phyloP scores from a whole-genome alignment of 2,797 vertebrate species.

The Scolopax bukidnonensis region DNA sequence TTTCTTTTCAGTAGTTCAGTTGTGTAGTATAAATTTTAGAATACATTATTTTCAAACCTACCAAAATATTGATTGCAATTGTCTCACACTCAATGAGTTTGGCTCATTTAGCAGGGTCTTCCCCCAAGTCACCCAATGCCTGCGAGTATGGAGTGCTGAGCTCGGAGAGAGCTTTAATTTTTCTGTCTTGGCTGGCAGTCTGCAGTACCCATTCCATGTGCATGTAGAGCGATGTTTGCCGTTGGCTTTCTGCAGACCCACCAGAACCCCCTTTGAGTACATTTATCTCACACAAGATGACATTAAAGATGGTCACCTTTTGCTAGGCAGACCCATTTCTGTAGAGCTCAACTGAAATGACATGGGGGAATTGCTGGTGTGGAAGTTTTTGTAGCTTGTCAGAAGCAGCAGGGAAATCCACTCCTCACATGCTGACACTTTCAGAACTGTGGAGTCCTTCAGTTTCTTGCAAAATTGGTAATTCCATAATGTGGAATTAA shows the following conservation, averaged over 20 bases:
- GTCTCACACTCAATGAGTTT: not conserved
- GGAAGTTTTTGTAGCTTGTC: not conserved
- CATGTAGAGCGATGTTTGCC: not conserved
- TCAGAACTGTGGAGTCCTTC: not conserved
- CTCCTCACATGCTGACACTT: not conserved
- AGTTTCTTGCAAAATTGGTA: not conserved
- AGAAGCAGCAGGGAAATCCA: not conserved
- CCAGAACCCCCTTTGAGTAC: not conserved
- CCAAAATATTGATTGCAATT: not conserved
- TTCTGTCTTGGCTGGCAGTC: not conserved
- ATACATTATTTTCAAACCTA: not conserved
- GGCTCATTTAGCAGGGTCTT: not conserved
- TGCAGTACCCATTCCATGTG: rapidly evolving
- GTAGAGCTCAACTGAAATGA: not conserved
- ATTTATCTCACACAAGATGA: not conserved
- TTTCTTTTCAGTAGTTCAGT: not conserved
- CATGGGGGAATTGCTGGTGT: not conserved
- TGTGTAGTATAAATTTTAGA: not conserved
- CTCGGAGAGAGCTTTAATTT: not conserved
- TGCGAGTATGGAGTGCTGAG: not conserved
- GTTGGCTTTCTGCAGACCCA: not conserved
- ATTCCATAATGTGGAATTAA: not conserved
- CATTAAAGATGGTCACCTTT: not conserved
- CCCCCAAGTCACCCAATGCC: not conserved
- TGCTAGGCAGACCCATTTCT: not conserved